Evolutionary conservation across 2,113 vertebrate genomes (phyloP).

Genomic region (Lamprotornis superbus): DNA sequence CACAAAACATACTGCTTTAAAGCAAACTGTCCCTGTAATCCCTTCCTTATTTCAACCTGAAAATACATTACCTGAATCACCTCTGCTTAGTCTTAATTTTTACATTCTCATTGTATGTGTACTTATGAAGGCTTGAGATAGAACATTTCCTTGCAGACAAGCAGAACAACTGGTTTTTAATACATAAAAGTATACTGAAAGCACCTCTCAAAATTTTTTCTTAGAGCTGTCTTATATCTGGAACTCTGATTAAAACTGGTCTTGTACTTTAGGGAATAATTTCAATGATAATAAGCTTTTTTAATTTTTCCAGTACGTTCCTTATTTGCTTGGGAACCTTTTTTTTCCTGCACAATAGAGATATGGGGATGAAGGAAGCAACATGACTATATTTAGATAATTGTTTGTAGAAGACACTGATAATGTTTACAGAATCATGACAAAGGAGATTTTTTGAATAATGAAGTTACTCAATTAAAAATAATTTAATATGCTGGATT

Average conservation of each 20-base stretch:
- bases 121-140: background rate
- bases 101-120: background rate
- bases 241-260: background rate
- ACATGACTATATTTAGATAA: background rate
- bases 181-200: background rate
- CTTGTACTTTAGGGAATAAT: background rate
- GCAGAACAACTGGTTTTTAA: background rate
- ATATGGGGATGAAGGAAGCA: background rate
- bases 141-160: background rate
- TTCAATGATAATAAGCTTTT: background rate
- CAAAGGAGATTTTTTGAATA: constrained; percentile 52
- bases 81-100: background rate
- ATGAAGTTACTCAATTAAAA: constrained; percentile 66
- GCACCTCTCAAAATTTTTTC: background rate
- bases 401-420: background rate
- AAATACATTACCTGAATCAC: background rate
- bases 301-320: background rate
- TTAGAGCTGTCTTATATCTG: background rate
- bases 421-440: background rate
- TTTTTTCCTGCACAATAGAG: background rate
- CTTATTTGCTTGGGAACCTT: background rate
- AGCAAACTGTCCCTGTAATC: background rate
- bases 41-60: background rate
- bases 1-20: background rate
- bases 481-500: constrained; percentile 51